Conservation (phyloP, 2,797 vertebrate species). For the Sardinella longiceps region DNA sequence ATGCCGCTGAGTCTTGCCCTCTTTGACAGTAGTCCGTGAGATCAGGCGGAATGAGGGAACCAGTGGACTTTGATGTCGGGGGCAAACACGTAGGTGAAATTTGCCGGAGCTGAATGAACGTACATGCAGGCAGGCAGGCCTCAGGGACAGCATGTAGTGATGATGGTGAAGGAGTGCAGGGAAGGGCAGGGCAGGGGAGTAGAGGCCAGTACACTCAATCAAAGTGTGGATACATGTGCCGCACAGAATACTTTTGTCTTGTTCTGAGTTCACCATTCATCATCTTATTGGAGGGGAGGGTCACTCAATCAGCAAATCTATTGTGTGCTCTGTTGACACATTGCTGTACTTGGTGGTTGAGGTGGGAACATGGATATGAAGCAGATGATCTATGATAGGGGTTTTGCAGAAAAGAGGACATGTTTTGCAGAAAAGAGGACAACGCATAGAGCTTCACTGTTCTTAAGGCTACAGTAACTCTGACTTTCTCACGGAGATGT, state of each 20-base stretch:
- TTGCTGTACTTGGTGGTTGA: constrained; percentile 32
- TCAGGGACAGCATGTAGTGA: constrained; percentile 6
- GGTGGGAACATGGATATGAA: constrained; percentile 40
- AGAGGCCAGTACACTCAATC: background rate
- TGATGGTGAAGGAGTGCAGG: background rate
- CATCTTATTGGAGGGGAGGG: background rate
- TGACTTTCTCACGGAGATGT: constrained; percentile 7
- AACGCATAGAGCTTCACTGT: constrained; percentile 24
- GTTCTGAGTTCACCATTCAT: background rate
- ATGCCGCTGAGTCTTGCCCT: constrained; percentile 22
- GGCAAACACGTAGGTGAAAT: constrained; percentile 14
- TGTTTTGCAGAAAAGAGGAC: constrained; percentile 33
- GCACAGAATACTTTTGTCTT: background rate
- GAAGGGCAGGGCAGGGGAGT: background rate
- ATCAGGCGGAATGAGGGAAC: constrained; percentile 3
- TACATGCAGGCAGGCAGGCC: constrained; percentile 17
- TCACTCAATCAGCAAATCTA: background rate
- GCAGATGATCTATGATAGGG: constrained; percentile 53
- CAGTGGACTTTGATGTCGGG: background rate
- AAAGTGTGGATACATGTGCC: background rate
- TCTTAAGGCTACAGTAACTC: background rate
- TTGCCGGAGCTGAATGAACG: background rate
- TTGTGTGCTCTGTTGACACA: background rate
- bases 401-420: constrained; percentile 41
- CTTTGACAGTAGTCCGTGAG: constrained; percentile 21